A percentile compares a stretch with the other conserved stretches of the same genome.
phyloP scores from a whole-genome alignment of 1,140 invertebrate species.

The Drosophila melanogaster region DNA sequence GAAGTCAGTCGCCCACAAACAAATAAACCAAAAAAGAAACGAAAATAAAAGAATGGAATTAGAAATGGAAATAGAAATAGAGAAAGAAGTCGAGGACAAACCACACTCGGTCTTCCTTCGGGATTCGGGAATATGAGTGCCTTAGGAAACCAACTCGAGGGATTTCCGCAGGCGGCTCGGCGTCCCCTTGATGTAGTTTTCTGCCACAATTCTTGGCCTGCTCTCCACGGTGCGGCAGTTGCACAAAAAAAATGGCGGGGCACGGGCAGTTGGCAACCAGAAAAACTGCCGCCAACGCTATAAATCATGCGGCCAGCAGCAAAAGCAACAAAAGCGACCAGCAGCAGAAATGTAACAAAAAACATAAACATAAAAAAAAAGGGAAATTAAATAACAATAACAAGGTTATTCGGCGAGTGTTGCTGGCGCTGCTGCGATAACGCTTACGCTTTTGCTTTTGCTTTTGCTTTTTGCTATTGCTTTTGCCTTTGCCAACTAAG shows the following conservation, averaged over 20 bases:
- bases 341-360: slow-evolving; percentile 56
- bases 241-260: neutral
- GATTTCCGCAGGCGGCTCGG: neutral
- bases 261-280: slow-evolving; percentile 30
- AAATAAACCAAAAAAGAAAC: neutral
- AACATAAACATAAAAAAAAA: slow-evolving; percentile 48
- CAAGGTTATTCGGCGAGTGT: slow-evolving; percentile 60
- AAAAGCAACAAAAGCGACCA: slow-evolving; percentile 29
- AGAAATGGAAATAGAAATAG: neutral
- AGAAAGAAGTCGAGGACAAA: neutral
- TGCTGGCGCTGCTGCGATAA: slow-evolving; percentile 39
- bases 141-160: neutral
- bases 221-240: slow-evolving; percentile 38
- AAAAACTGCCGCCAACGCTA: slow-evolving; percentile 66
- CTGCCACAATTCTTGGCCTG: neutral
- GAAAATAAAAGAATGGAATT: neutral
- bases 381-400: slow-evolving; percentile 82
- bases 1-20: too few relatives aligned
- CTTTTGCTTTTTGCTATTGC: slow-evolving; percentile 24
- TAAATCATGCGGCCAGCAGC: slow-evolving; percentile 70
- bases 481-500: slow-evolving; percentile 30
- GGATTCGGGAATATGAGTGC: neutral
- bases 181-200: neutral
- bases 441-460: slow-evolving; percentile 15
- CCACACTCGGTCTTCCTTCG: neutral